Percentiles rank a stretch among this genome's conserved stretches.
Evolutionary conservation across 2,888 invertebrate species (phyloP).

Genomic region (Nymphalis polychloros): DNA sequence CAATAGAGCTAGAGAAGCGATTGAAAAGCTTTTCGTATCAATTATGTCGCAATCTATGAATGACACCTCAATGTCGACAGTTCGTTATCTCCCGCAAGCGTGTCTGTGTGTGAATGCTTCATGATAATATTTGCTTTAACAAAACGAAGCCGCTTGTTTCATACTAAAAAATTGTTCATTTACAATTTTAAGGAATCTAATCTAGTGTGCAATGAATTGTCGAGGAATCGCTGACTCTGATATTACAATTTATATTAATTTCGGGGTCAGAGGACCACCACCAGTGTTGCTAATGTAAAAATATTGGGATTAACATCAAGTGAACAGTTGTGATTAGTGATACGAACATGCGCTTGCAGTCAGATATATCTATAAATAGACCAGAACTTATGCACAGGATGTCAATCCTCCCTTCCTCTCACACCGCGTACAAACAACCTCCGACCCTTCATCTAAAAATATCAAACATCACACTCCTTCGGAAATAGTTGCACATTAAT

Average conservation of each 20-base stretch:
- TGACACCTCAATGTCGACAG: conserved; percentile 42
- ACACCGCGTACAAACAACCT: conserved; percentile 23
- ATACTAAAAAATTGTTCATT: background rate
- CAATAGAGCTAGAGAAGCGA: conserved; percentile 17
- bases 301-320: too few species aligned
- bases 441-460: conserved; percentile 30
- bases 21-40: conserved; percentile 15
- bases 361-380: conserved; percentile 3
- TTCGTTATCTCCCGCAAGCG: conserved; percentile 24
- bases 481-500: conserved; percentile 18
- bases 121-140: conserved; percentile 6
- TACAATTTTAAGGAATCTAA: too few species aligned
- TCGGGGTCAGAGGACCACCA: too few species aligned
- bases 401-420: conserved; percentile 16
- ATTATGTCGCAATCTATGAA: conserved; percentile 40
- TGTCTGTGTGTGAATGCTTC: conserved; percentile 1
- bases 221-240: too few species aligned
- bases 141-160: background rate
- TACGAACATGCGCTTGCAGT: background rate
- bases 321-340: background rate
- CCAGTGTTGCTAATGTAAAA: too few species aligned
- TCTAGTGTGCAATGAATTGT: too few species aligned
- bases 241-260: too few species aligned
- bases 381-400: conserved; percentile 4
- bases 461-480: conserved; percentile 12